These are phyloP conservation scores for Lepetodrilus schrolli DNA, from an alignment of 2,888 invertebrate species.

Conservation along the genomic window DNA sequence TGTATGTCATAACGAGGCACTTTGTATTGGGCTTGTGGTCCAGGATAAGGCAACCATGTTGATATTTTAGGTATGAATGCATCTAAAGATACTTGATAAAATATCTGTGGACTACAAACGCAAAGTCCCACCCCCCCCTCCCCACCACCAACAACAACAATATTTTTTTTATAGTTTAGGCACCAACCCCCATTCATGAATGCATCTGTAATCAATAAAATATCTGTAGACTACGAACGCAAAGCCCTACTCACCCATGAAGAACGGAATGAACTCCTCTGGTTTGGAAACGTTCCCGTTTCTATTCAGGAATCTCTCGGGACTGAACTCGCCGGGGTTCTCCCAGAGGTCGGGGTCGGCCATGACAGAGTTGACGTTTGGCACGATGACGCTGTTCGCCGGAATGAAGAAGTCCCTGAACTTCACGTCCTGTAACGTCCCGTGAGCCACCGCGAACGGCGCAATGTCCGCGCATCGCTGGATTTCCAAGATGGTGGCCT, in stretches of 20 bases:
- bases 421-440: slow-evolving; percentile 42
- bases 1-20: too few species aligned
- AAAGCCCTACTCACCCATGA: slow-evolving; percentile 32
- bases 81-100: too few species aligned
- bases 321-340: slow-evolving; percentile 44
- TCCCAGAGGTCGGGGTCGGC: slow-evolving; percentile 41
- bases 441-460: slow-evolving; percentile 19
- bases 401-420: slow-evolving; percentile 59
- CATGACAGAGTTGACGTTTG: slow-evolving; percentile 46
- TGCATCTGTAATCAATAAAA: too few species aligned
- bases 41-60: too few species aligned
- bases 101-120: too few species aligned
- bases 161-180: too few species aligned
- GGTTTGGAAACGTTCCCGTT: slow-evolving; percentile 26
- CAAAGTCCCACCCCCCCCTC: too few species aligned
- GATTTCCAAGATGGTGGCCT: slow-evolving; percentile 29
- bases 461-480: slow-evolving; percentile 34
- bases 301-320: slow-evolving; percentile 42
- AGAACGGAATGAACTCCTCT: slow-evolving; percentile 36
- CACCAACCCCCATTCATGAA: too few species aligned
- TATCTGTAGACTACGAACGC: too few species aligned
- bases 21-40: too few species aligned
- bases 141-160: too few species aligned
- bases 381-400: slow-evolving; percentile 42
- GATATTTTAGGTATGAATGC: too few species aligned